Conservation (phyloP, 2,113 vertebrate genomes). For the Talpa occidentalis region DNA sequence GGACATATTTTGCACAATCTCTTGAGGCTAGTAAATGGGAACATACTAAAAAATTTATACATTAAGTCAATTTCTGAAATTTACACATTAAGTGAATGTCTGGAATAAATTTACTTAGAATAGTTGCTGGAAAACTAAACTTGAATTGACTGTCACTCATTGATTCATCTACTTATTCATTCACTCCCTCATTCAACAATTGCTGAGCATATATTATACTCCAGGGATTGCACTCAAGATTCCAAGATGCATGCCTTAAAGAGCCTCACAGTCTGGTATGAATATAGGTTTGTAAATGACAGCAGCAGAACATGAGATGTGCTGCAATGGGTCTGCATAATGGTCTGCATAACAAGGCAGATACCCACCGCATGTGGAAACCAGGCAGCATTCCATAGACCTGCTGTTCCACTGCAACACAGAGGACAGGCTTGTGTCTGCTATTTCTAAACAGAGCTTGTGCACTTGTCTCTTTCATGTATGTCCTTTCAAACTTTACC, state of each 20-base stretch:
- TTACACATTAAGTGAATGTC: not conserved
- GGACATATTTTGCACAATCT: not conserved
- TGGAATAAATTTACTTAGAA: not conserved
- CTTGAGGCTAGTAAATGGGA: not conserved
- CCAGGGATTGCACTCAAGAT: not conserved
- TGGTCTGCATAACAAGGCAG: not conserved
- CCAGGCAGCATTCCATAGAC: not conserved
- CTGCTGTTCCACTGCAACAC: rapidly evolving
- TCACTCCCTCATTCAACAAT: not conserved
- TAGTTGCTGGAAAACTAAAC: not conserved
- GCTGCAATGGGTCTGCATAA: not conserved
- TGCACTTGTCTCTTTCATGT: not conserved
- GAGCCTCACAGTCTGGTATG: not conserved
- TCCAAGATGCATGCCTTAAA: not conserved
- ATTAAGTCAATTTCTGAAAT: not conserved
- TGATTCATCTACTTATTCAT: not conserved
- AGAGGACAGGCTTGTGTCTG: not conserved
- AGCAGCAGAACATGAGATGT: not conserved
- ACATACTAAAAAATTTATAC: not conserved
- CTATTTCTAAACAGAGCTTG: not conserved
- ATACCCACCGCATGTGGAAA: not conserved
- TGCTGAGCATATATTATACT: not conserved
- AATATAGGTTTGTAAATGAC: not conserved
- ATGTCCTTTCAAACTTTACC: not conserved
- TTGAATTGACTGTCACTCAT: not conserved